These are phyloP conservation scores for Lymantria dispar DNA, from an alignment of 2,888 invertebrate species.

Conservation along the genomic window DNA sequence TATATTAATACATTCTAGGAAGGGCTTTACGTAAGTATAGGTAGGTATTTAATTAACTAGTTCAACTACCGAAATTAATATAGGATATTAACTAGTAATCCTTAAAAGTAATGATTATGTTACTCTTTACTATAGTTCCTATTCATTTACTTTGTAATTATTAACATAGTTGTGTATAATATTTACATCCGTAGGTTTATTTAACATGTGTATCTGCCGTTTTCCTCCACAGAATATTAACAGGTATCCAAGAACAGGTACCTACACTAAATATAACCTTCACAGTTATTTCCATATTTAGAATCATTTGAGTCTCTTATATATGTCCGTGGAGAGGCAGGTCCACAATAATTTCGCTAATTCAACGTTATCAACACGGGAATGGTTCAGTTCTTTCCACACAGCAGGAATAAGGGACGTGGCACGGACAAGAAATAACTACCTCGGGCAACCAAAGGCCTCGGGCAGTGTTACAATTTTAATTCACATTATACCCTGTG, in stretches of 20 bases:
- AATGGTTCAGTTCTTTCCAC: conserved; percentile 74
- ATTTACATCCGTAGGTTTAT: conserved; percentile 70
- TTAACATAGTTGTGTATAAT: conserved; percentile 74
- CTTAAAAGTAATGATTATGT: conserved; percentile 79
- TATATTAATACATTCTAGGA: conserved; percentile 55
- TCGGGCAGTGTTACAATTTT: conserved; percentile 53
- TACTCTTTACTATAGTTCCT: conserved; percentile 75
- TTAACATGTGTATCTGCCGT: conserved; percentile 67
- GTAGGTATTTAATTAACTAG: conserved; percentile 53
- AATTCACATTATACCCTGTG: conserved; percentile 79
- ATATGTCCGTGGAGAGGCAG: conserved; percentile 67
- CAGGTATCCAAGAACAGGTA: background rate
- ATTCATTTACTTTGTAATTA: conserved; percentile 75
- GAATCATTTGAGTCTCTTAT: conserved; percentile 4
- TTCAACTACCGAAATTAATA: conserved; percentile 74
- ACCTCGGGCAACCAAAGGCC: conserved; percentile 39
- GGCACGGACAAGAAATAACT: conserved; percentile 59
- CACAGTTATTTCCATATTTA: background rate
- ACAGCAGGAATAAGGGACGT: conserved; percentile 73
- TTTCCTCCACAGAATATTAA: conserved; percentile 24
- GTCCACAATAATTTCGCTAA: conserved; percentile 59
- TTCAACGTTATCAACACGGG: conserved; percentile 64
- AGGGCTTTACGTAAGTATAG: conserved; percentile 42
- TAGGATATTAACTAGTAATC: conserved; percentile 71
- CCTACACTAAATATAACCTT: background rate